These are phyloP conservation scores for Agrochola lota DNA, from an alignment of 2,888 invertebrate genomes.

Conservation along the genomic window DNA sequence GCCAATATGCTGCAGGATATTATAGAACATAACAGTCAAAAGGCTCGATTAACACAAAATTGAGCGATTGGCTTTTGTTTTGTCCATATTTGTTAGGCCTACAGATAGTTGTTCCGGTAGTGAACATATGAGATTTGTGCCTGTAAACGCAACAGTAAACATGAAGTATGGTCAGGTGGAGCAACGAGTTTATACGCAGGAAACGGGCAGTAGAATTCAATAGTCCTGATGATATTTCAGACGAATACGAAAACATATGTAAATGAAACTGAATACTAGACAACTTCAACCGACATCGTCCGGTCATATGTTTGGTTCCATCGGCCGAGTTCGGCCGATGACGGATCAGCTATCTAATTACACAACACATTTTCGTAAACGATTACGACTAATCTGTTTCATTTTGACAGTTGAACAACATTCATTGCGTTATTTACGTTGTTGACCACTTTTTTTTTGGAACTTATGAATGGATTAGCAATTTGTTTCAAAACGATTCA, in stretches of 20 bases:
- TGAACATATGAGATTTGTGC: conserved; percentile 13
- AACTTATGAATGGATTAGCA: no score
- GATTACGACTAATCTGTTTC: no score
- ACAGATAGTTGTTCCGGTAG: conserved; percentile 14
- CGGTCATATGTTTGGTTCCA: background rate
- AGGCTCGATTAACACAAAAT: background rate
- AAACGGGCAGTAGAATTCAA: background rate
- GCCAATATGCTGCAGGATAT: background rate
- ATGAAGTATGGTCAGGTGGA: background rate
- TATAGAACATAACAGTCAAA: background rate
- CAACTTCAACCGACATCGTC: background rate
- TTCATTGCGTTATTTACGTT: no score
- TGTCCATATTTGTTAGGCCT: conserved; percentile 19
- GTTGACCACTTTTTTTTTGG: no score
- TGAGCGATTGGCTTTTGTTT: background rate
- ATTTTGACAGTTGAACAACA: no score
- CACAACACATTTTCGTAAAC: no score
- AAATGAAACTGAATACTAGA: background rate
- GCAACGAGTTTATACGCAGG: background rate
- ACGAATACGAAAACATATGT: background rate
- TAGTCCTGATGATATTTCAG: background rate
- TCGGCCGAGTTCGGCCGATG: background rate
- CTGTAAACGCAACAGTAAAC: conserved; percentile 11
- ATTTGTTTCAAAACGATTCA: no score
- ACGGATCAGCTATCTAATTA: background rate